These are phyloP conservation scores for Catocala nupta DNA, from an alignment of 2,888 invertebrate genomes.

Conservation along the genomic window DNA sequence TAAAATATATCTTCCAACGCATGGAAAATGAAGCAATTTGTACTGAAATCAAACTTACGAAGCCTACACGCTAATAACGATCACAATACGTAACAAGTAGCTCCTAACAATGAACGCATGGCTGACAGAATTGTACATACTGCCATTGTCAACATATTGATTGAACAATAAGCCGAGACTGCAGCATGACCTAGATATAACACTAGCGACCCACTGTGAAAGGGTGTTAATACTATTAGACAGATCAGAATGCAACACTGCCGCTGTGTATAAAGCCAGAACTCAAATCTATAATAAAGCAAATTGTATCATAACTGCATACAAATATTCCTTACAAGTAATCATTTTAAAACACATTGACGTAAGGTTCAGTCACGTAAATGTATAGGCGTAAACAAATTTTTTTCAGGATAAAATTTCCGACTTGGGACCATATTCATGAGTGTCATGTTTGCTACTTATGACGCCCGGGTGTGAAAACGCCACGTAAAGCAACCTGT, in stretches of 20 bases:
- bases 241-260: slow-evolving; percentile 50
- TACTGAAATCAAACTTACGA: background rate
- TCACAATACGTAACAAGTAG: slow-evolving; percentile 15
- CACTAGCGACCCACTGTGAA: slow-evolving; percentile 69
- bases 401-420: too few species aligned
- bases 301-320: background rate
- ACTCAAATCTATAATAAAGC: slow-evolving; percentile 21
- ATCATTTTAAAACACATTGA: too few species aligned
- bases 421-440: too few species aligned
- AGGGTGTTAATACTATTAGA: slow-evolving; percentile 64
- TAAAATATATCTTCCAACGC: background rate
- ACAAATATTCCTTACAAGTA: too few species aligned
- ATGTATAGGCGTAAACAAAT: too few species aligned
- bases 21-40: slow-evolving; percentile 1
- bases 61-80: background rate
- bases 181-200: slow-evolving; percentile 75
- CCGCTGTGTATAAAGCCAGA: slow-evolving; percentile 26
- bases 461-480: too few species aligned
- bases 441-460: too few species aligned
- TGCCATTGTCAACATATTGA: slow-evolving; percentile 65
- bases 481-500: too few species aligned
- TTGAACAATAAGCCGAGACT: slow-evolving; percentile 66
- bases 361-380: too few species aligned
- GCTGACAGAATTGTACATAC: slow-evolving; percentile 26
- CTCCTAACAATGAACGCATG: slow-evolving; percentile 16